phyloP scores from a whole-genome alignment of 2,888 invertebrate species.

The Druceiella hillmani region DNA sequence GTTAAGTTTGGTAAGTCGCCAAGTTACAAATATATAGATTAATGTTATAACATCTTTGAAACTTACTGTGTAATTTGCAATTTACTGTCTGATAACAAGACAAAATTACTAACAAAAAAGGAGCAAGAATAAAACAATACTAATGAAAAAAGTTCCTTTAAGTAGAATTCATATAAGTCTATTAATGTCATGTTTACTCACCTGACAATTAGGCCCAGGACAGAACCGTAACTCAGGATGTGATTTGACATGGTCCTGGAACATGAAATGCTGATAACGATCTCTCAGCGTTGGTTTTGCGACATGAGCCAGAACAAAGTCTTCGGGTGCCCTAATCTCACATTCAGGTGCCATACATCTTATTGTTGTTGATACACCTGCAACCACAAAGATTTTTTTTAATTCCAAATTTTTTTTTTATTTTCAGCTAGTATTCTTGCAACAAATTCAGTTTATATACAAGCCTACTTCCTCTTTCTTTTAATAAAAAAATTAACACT shows the following conservation, averaged over 20 bases:
- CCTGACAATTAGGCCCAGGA: constrained; percentile 93
- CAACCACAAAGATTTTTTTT: constrained; percentile 16
- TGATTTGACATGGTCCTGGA: constrained; percentile 92
- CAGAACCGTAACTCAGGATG: constrained; percentile 90
- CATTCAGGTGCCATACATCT: constrained; percentile 97
- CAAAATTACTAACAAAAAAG: no score
- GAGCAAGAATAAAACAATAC: no score
- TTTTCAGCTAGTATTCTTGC: no score
- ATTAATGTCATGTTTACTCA: constrained; percentile 26
- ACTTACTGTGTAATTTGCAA: no score
- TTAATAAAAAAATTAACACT: no score
- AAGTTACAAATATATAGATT: no score
- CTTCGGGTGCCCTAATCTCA: constrained; percentile 91
- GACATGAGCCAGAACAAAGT: constrained; percentile 85
- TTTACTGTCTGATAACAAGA: no score
- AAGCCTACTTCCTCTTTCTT: no score
- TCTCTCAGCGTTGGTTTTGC: constrained; percentile 78
- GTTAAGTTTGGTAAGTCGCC: no score
- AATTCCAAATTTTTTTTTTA: background rate
- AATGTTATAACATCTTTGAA: no score
- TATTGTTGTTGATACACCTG: constrained; percentile 75
- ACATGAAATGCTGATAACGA: constrained; percentile 93
- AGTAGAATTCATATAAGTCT: background rate
- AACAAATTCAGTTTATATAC: background rate
- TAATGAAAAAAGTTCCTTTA: no score